Evolutionary conservation across 2,888 invertebrate species (phyloP), one percentile per base, ranked within the genome.

Genomic region (Leucoptera coffeella): DNA sequence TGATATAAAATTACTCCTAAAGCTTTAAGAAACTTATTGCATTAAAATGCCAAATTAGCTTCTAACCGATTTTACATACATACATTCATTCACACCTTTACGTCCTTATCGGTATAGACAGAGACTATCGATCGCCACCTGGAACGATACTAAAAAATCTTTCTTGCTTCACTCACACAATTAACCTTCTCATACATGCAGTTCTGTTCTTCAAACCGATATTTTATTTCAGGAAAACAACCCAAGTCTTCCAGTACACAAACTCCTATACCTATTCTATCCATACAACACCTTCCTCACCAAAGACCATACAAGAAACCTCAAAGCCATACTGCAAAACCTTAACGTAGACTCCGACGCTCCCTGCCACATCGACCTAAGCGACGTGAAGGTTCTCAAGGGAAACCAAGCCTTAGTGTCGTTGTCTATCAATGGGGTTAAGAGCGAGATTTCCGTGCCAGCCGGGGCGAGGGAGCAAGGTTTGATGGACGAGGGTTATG

Each of bases 201-300:
- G n/a, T n/a, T n/a, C n/a, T n/a, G n/a, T n/a, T n/a, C n/a, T n/a
- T n/a, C n/a, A n/a, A n/a, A n/a, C n/a, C n/a, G n/a, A n/a, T n/a
- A n/a, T n/a, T n/a, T n/a, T 17, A 9, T 65, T 67, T 25, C 64
- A 92, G 90, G 80, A 85, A 50, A 59, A 69, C 22, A 82, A 82
- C 43, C 82, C 87, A 2, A 47, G 64, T 15, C 52, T 85, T 17
- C 73, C 83, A 8, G 60, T 80, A 0, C 77, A 80, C 42, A 79
- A 85, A 32, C 61, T 87, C 2, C 53, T 95, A 20, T 78, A 78
- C 34, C 73, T 84, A 17, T 64, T 93, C 1, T 96, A 95, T 53
- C 95, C 95, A 0, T 88, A 86, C 49, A 77, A 81, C 38, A 65
- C 79, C 3, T 83, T 94, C 49, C 56, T 94, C 28, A 74, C 77